Conservation (phyloP, 1,140 invertebrate genomes). For the Magallana gigas region DNA sequence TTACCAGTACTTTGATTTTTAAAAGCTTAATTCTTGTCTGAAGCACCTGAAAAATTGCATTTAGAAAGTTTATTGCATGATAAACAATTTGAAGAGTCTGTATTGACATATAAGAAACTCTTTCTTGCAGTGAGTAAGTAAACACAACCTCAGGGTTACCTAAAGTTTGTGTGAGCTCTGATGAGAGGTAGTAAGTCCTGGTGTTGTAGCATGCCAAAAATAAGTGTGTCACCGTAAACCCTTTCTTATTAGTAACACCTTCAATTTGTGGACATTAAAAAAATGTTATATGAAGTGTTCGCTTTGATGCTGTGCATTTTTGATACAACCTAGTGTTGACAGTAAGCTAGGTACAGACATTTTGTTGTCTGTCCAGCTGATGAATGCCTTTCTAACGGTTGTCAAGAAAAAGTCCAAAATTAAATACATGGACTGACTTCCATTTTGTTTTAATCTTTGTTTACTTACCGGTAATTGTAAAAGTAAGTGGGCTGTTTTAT, state of each 20-base stretch:
- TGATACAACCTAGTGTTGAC: neutral
- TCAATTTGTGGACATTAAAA: neutral
- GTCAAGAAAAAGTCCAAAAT: no score
- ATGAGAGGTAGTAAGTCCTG: conserved; percentile 4
- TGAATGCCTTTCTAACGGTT: no score
- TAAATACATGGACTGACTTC: no score
- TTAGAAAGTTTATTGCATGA: neutral
- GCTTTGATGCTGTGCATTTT: conserved; percentile 3
- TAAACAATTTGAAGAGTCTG: neutral
- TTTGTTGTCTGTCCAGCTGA: no score
- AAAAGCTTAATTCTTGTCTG: no score
- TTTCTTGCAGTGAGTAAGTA: conserved; percentile 34
- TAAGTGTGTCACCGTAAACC: conserved; percentile 22
- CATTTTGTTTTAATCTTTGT: no score
- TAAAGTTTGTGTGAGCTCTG: neutral
- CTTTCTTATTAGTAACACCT: neutral
- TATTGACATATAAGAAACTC: neutral
- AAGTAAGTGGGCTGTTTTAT: no score
- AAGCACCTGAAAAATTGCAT: neutral
- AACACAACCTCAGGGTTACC: neutral
- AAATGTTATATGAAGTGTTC: neutral
- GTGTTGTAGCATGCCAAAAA: conserved; percentile 27
- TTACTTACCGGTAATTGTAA: no score
- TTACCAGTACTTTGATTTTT: no score
- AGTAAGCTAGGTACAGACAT: neutral